Evolutionary conservation across 2,797 vertebrate species (phyloP), one percentile per base, ranked within the genome.

Genomic region (Clarias pachynema): DNA sequence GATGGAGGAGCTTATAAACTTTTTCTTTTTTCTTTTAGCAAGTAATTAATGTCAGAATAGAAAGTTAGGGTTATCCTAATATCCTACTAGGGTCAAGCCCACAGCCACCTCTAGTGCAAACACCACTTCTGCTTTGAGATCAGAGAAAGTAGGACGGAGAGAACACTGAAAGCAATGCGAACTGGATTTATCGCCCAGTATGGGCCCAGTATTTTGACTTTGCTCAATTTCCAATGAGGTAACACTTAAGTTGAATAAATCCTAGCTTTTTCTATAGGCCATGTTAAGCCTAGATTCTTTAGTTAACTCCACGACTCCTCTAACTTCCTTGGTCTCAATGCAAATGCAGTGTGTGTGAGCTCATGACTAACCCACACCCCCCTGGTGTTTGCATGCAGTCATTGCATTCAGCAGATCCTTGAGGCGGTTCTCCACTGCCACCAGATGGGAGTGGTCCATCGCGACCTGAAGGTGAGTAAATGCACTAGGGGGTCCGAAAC

Each of bases 381-480:
- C 96, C 96, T 95, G 97, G 95, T 97, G 96, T 99, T 97, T 97
- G 96, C 96, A 97, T 97, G 96, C 97, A 98, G 97, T 96, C 97
- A 97, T 96, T 99, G 97, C 97, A 98, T 98, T 96, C 97, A 98
- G 96, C 98, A 98, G 97, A 98, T 97, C 96, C 97, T 99, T 93
- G 97, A 99, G 95, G 97, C 98, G 81, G 97, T 97, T 95, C 97
- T 98, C 57, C 98, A 98, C 95, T 98, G 98, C 95, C 98, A 99
- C 96, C 98, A 98, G 97, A 97, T 97, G 97, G 97, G 97, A 86
- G 96, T 98, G 93, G 97, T 98, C 95, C 98, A 97, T 96, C 96
- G 97, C 88, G 97, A 98, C 95, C 96, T 98, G 88, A 98, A 99
- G 97, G 98, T 98, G 95, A 98, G 97, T 97, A 91, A 16, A 87